Conservation (phyloP, 2,888 invertebrate genomes). For the Zygaena filipendulae region DNA sequence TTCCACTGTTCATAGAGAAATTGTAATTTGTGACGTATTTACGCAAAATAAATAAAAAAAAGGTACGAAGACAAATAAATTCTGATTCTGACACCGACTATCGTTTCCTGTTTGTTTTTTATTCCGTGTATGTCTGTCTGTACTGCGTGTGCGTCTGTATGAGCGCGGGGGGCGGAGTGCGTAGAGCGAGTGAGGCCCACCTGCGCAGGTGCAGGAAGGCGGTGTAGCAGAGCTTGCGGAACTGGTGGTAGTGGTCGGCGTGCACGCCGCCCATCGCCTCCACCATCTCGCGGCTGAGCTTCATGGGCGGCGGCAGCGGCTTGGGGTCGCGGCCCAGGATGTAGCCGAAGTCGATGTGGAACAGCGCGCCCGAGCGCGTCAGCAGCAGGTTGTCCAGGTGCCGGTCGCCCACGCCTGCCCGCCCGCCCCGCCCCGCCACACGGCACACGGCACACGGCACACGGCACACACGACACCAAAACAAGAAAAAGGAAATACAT, state of each 20-base stretch:
- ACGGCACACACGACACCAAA: background rate
- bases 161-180: too few relatives aligned
- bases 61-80: too few relatives aligned
- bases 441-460: background rate
- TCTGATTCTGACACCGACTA: too few relatives aligned
- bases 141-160: too few relatives aligned
- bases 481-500: background rate
- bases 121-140: too few relatives aligned
- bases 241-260: constrained; percentile 94
- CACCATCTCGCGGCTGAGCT: constrained; percentile 98
- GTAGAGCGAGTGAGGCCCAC: too few relatives aligned
- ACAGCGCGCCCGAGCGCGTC: constrained; percentile 89
- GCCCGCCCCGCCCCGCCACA: background rate
- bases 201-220: constrained; percentile 94
- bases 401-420: constrained; percentile 96
- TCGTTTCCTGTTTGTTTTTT: too few relatives aligned
- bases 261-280: constrained; percentile 95
- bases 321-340: constrained; percentile 98
- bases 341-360: constrained; percentile 99
- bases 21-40: too few relatives aligned
- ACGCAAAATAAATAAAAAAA: too few relatives aligned
- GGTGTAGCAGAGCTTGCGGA: constrained; percentile 94
- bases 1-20: too few relatives aligned
- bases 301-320: constrained; percentile 99
- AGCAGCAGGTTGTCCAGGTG: constrained; percentile 97